Evolutionary conservation across 2,113 vertebrate genomes (phyloP).

Genomic region (Poecile atricapillus): DNA sequence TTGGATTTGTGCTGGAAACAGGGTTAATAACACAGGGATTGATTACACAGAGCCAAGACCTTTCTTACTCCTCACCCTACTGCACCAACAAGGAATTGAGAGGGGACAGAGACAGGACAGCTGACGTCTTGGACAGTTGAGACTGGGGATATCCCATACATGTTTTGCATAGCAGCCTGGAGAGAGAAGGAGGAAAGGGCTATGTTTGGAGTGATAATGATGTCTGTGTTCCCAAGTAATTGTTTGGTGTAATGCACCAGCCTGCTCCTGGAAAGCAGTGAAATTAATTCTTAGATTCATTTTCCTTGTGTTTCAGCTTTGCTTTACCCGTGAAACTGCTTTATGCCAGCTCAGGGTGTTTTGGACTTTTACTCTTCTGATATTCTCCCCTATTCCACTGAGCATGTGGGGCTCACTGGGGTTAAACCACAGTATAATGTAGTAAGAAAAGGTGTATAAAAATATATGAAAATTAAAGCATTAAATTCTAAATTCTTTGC

Average conservation of each 20-base stretch:
- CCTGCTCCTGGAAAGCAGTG: background rate
- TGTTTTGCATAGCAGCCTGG: background rate
- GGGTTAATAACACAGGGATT: rapidly evolving
- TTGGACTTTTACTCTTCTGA: background rate
- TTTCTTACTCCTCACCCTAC: background rate
- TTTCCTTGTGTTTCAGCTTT: background rate
- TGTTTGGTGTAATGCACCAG: rapidly evolving
- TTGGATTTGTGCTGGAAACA: background rate
- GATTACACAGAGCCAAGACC: background rate
- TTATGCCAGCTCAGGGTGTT: background rate
- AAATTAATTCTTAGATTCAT: background rate
- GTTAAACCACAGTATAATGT: background rate
- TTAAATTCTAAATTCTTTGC: background rate
- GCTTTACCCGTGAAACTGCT: background rate
- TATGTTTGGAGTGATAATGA: background rate
- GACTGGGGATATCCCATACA: rapidly evolving
- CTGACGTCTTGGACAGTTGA: background rate
- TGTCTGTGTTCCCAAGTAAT: background rate
- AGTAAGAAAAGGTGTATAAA: background rate
- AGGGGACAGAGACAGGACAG: background rate
- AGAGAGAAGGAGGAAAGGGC: rapidly evolving
- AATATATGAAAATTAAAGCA: background rate
- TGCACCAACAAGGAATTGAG: rapidly evolving
- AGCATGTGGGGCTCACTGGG: rapidly evolving
- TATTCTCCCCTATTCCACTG: rapidly evolving